Conservation (phyloP, 2,113 vertebrate species). For the Theropithecus gelada region DNA sequence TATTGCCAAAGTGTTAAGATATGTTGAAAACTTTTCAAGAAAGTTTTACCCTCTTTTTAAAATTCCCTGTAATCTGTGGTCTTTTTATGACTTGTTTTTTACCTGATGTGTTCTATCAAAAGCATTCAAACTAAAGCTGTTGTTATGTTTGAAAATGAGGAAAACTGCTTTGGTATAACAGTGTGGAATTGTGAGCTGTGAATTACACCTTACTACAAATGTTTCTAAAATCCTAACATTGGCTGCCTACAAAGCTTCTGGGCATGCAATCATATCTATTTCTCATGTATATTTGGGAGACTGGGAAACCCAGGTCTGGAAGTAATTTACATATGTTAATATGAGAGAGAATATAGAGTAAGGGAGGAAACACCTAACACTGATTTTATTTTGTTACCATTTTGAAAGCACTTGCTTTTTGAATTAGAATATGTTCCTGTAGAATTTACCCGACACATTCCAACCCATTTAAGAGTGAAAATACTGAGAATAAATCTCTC, state of each 20-base stretch:
- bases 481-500: background rate
- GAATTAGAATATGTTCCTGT: background rate
- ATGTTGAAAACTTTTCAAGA: background rate
- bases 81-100: background rate
- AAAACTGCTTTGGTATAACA: background rate
- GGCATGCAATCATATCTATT: background rate
- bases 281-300: background rate
- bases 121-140: background rate
- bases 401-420: background rate
- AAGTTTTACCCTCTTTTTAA: background rate
- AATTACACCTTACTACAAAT: background rate
- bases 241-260: background rate
- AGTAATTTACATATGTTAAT: background rate
- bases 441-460: background rate
- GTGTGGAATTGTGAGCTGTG: background rate
- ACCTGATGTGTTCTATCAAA: background rate
- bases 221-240: background rate
- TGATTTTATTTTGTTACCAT: background rate
- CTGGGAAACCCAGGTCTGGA: fast-evolving
- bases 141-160: background rate
- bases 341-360: background rate
- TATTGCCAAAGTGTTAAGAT: background rate
- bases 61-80: background rate
- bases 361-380: background rate
- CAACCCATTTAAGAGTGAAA: background rate